Evolutionary conservation across 2,113 vertebrate species (phyloP).

Genomic region (Myodes glareolus): DNA sequence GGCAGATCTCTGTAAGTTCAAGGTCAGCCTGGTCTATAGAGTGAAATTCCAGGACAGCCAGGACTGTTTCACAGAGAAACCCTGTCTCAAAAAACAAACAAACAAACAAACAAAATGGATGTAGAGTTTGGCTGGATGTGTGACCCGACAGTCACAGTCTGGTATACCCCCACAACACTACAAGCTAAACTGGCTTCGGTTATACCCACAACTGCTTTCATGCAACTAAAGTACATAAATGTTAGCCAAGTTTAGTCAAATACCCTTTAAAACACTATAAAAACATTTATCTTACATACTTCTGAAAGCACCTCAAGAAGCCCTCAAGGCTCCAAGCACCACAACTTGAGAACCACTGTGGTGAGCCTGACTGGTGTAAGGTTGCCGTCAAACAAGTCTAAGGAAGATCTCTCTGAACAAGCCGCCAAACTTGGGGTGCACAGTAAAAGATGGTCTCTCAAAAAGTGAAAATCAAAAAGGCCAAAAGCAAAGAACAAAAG

Average conservation of each 20-base stretch:
- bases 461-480: neutral
- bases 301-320: neutral
- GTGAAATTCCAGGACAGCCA: too few species aligned
- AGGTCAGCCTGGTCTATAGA: too few species aligned
- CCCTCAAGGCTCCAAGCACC: neutral
- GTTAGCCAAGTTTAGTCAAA: neutral
- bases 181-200: accelerated
- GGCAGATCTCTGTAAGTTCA: too few species aligned
- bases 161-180: accelerated
- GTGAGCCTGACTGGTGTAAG: neutral
- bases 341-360: neutral
- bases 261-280: accelerated
- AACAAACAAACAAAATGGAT: too few species aligned
- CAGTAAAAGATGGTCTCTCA: neutral
- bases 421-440: neutral
- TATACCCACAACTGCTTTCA: too few species aligned
- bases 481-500: neutral
- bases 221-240: too few species aligned
- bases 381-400: too few species aligned
- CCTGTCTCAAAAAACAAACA: too few species aligned
- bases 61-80: too few species aligned
- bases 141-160: too few species aligned
- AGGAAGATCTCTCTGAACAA: neutral
- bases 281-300: neutral
- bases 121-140: too few species aligned